Evolutionary conservation across 2,113 vertebrate genomes (phyloP).

Genomic region (Saccopteryx leptura): DNA sequence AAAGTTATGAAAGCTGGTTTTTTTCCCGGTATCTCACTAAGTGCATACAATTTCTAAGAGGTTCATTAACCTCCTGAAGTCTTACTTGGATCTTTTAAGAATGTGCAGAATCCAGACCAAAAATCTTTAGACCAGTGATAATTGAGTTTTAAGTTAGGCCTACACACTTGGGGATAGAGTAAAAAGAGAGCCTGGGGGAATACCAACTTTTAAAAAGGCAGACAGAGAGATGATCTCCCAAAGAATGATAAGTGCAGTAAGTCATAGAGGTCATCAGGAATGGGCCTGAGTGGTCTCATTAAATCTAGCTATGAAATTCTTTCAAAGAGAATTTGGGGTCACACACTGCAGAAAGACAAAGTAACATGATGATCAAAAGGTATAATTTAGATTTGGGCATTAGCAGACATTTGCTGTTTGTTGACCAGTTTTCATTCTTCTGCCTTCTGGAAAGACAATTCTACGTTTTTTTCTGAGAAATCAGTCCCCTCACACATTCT

Average conservation of each 20-base stretch:
- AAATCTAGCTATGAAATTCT: neutral
- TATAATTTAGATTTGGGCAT: neutral
- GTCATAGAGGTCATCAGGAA: neutral
- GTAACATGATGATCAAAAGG: neutral
- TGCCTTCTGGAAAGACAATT: constrained; percentile 14
- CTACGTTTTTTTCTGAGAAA: neutral
- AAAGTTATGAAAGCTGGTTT: neutral
- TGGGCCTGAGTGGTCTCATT: neutral
- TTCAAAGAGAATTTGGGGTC: neutral
- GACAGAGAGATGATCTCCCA: neutral
- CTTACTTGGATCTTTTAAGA: neutral
- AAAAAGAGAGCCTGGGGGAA: neutral
- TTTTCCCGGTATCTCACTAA: neutral
- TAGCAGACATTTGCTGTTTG: neutral
- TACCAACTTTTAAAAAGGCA: neutral
- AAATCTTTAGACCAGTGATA: neutral
- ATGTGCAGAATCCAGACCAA: neutral
- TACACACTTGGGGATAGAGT: neutral
- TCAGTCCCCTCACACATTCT: neutral
- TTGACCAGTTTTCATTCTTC: neutral
- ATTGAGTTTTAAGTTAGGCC: neutral
- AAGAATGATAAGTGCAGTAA: neutral
- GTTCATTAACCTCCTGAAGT: neutral
- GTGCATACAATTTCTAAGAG: neutral
- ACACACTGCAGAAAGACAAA: neutral